Evolutionary conservation across 2,797 vertebrate species (phyloP).

Genomic region (Characodon lateralis): DNA sequence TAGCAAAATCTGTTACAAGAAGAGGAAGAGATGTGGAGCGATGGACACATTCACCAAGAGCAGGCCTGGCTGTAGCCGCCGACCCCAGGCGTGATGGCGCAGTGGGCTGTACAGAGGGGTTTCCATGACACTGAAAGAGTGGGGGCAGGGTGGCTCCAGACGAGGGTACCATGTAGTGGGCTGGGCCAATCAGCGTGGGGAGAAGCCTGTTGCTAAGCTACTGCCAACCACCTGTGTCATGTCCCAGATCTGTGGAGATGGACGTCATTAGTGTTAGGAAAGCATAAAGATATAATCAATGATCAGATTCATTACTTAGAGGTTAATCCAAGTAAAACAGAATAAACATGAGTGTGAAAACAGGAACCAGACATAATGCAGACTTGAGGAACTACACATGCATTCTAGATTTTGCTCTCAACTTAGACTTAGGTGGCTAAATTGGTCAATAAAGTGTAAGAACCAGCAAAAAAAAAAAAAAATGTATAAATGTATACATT

Average conservation of each 20-base stretch:
- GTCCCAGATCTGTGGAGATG: constrained; percentile 90
- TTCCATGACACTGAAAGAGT: constrained; percentile 69
- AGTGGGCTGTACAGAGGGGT: constrained; percentile 67
- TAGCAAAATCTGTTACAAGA: constrained; percentile 8
- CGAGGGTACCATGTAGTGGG: constrained; percentile 22
- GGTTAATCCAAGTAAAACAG: not conserved
- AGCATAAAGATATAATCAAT: not conserved
- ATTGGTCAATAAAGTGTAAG: too few species aligned
- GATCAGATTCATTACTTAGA: not conserved
- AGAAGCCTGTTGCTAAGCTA: constrained; percentile 92
- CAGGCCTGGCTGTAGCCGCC: constrained; percentile 45
- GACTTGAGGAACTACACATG: too few species aligned
- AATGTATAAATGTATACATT: too few species aligned
- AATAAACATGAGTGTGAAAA: not conserved
- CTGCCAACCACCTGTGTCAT: constrained; percentile 96
- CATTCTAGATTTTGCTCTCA: too few species aligned
- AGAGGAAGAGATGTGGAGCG: not conserved
- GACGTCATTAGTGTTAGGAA: constrained; percentile 19
- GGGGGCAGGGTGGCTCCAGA: constrained; percentile 19
- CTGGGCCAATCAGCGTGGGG: constrained; percentile 84
- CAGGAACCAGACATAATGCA: too few species aligned
- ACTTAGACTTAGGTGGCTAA: too few species aligned
- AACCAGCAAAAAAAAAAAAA: too few species aligned
- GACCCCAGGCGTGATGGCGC: constrained; percentile 37
- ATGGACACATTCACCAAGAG: constrained; percentile 17